These are phyloP conservation scores for Heliornis fulica DNA, from an alignment of 2,113 vertebrate genomes.

Conservation along the genomic window DNA sequence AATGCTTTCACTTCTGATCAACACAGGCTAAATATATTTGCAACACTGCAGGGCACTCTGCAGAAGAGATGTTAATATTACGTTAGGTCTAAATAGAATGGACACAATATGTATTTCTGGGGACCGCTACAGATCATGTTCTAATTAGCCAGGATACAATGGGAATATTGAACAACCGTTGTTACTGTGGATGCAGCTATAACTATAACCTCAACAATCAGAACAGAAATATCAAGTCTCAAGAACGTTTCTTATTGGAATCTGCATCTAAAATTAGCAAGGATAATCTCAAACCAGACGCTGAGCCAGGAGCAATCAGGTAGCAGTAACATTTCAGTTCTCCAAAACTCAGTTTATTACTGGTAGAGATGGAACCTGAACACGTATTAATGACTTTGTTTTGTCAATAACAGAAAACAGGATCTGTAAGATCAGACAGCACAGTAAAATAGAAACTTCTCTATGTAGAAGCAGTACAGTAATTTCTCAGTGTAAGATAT, in stretches of 20 bases:
- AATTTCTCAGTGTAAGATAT: neutral
- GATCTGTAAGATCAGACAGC: neutral
- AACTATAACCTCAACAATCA: neutral
- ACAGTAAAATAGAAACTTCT: neutral
- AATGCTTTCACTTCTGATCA: constrained; percentile 30
- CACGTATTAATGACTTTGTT: neutral
- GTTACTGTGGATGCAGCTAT: neutral
- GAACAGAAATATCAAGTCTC: neutral
- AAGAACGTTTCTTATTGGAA: neutral
- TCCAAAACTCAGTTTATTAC: neutral
- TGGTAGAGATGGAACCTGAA: neutral
- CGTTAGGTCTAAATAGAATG: neutral
- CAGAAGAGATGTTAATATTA: neutral
- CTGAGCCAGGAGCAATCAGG: neutral
- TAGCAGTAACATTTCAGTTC: neutral
- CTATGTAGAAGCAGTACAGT: neutral
- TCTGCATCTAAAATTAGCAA: neutral
- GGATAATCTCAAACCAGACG: neutral
- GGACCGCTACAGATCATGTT: neutral
- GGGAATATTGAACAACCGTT: neutral
- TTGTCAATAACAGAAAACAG: neutral
- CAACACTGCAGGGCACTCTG: neutral
- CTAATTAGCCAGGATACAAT: neutral
- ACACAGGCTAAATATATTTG: neutral
- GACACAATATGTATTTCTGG: neutral